Base-by-base conservation (phyloP, 2,888 invertebrate genomes). In the Eupithecia inturbata region DNA sequence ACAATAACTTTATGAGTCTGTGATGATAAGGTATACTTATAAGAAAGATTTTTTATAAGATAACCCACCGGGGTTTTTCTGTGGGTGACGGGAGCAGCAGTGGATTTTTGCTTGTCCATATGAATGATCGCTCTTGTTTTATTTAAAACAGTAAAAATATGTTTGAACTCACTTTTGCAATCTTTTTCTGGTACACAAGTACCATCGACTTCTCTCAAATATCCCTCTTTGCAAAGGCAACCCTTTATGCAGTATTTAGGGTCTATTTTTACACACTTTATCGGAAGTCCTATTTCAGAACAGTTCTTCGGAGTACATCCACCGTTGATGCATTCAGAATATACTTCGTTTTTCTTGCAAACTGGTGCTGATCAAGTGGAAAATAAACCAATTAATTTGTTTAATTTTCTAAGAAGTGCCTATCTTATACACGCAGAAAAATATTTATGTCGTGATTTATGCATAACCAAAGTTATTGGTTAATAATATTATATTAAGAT, bases 291-390 rank as follows among this genome's bases (percentile, higher is more conserved):
- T 31, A 83, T 69, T 75, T 88, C 83, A 0, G 84, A 81, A 76
- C 89, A 89, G 67, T 84, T 85, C 73, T 80, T 81, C 0, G 80
- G 73, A 33, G 75, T 68, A 77, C 89, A 89, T n/a, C 85, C 85
- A 9, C 83, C 83, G 31, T 89, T 84, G 19, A 77, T 81, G 62
- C 88, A 88, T 0, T 80, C 70, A 0, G 83, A 84, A 69, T 78
- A 85, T 3, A 84, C 84, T 82, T 88, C 86, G 63, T 88, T 33
- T n/a, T 45, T 60, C 7, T 66, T 64, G 60, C 70, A 72, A 68
- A 67, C 49, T 68, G 31, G 70, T 12, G 53, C 74, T 74, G 64
- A 45, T 22, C n/a, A n/a, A 10, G 53, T 22, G 22, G 22, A 53
- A 22, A 53, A 53, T 49, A 39, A 36, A 39, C 39, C 0, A n/a